A percentile compares a stretch with the other conserved stretches of the same genome.
These are phyloP conservation scores for Lasioglossum marginatum DNA, from an alignment of 2,888 invertebrate species.

Conservation along the genomic window DNA sequence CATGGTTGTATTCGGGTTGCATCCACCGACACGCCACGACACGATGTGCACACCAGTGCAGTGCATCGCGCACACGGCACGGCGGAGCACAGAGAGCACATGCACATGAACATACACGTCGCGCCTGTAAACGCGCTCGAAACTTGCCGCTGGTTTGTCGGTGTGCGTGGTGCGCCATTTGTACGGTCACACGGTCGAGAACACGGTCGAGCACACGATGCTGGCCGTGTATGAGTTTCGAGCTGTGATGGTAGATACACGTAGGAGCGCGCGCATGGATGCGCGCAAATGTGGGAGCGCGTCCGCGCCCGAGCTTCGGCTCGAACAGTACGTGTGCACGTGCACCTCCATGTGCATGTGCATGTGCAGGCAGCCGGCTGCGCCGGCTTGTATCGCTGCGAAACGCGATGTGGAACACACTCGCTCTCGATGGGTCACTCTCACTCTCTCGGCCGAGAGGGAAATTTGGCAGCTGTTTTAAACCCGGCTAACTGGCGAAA, in stretches of 20 bases:
- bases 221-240: neutral
- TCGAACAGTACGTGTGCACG: conserved; percentile 13
- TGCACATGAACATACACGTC: neutral
- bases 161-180: conserved; percentile 33
- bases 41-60: neutral
- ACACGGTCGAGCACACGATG: neutral
- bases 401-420: conserved; percentile 81
- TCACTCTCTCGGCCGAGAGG: conserved; percentile 83
- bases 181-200: conserved; percentile 33
- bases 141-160: conserved; percentile 57
- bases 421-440: conserved; percentile 84
- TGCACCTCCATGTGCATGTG: conserved; percentile 31
- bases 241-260: conserved; percentile 16
- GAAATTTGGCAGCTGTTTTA: conserved; percentile 84
- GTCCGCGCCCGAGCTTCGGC: neutral
- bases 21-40: conserved; percentile 21
- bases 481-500: conserved; percentile 82
- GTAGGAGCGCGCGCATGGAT: conserved; percentile 66
- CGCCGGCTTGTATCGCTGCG: conserved; percentile 62
- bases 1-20: conserved; percentile 41
- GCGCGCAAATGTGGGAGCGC: conserved; percentile 54
- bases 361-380: conserved; percentile 61
- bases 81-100: neutral
- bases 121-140: conserved; percentile 37
- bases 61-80: neutral